These are phyloP conservation scores for Melipona quadrifasciata DNA, from an alignment of 1,140 invertebrate species.

Conservation along the genomic window DNA sequence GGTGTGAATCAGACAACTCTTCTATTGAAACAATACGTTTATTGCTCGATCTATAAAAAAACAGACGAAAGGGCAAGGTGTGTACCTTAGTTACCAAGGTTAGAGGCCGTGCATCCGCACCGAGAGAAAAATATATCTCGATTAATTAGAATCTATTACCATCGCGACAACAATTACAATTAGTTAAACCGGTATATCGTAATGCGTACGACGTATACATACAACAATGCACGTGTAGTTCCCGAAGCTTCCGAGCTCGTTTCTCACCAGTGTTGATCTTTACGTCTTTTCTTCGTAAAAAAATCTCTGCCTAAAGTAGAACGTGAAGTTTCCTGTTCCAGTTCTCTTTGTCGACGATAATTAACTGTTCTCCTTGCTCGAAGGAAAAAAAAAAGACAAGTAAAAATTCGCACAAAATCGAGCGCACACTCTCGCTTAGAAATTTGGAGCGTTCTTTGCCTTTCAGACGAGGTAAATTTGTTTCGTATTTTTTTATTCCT, in stretches of 20 bases:
- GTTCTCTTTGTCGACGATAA: neutral
- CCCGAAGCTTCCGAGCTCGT: constrained; percentile 34
- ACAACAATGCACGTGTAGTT: constrained; percentile 42
- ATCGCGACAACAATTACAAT: constrained; percentile 50
- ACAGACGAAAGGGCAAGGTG: constrained; percentile 51
- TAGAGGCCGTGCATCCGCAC: constrained; percentile 49
- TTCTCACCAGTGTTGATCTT: neutral
- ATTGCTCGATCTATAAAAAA: constrained; percentile 59
- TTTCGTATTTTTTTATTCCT: too few relatives aligned
- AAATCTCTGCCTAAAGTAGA: neutral
- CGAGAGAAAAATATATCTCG: constrained; percentile 49
- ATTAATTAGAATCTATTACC: constrained; percentile 45
- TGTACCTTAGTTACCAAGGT: constrained; percentile 27
- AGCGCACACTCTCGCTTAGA: too few relatives aligned
- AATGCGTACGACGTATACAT: constrained; percentile 30
- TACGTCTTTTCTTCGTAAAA: neutral
- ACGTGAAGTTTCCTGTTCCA: neutral
- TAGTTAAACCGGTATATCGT: constrained; percentile 37
- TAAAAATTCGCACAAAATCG: neutral
- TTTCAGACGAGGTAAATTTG: too few relatives aligned
- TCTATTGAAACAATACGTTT: constrained; percentile 59
- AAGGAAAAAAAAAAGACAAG: neutral
- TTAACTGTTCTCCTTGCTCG: neutral
- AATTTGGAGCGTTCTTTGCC: too few relatives aligned
- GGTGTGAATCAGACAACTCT: neutral